These are phyloP conservation scores for Coregonus clupeaformis DNA, from an alignment of 2,113 vertebrate species.

Conservation along the genomic window DNA sequence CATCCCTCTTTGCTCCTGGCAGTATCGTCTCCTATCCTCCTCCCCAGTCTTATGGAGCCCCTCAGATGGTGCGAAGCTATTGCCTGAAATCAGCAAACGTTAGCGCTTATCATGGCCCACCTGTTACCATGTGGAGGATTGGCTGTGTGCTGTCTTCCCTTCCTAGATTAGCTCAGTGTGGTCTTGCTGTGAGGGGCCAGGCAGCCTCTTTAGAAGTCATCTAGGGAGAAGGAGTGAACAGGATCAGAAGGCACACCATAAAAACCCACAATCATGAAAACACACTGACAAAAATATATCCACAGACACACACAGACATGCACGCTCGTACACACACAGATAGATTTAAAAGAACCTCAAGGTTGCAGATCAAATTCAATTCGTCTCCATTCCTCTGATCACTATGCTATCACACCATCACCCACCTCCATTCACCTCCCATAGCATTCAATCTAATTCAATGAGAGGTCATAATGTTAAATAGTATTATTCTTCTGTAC, in stretches of 20 bases:
- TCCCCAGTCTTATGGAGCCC: background rate
- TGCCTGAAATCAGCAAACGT: background rate
- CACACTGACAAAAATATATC: no score
- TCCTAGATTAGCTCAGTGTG: background rate
- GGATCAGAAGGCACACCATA: background rate
- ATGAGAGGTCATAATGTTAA: background rate
- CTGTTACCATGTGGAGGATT: constrained; percentile 6
- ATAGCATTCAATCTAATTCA: background rate
- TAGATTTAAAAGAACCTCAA: background rate
- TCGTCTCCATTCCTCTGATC: background rate
- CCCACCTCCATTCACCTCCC: background rate
- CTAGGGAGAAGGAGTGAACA: background rate
- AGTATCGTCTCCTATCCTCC: background rate
- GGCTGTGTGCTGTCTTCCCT: background rate
- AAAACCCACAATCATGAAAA: background rate
- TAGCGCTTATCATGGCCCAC: background rate
- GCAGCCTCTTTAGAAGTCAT: background rate
- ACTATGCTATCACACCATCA: background rate
- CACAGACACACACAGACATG: constrained; percentile 28
- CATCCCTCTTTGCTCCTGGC: background rate
- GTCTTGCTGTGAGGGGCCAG: background rate
- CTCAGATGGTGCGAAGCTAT: background rate
- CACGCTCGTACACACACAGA: no score
- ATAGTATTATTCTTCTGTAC: background rate
- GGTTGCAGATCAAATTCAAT: no score